Conservation (phyloP, 2,113 vertebrate species). For the Corydoras maculifer region DNA sequence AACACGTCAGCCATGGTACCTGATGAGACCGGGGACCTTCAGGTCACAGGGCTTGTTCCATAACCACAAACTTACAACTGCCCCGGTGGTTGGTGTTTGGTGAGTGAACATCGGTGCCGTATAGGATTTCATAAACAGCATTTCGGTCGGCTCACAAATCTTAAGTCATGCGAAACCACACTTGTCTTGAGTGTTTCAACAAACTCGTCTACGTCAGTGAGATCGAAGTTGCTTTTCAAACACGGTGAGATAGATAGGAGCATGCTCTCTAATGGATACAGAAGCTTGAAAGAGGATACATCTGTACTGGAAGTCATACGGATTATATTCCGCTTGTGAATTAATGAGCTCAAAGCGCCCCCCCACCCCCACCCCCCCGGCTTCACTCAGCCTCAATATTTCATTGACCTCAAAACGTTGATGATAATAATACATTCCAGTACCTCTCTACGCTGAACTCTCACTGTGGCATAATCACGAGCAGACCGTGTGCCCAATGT, state of each 20-base stretch:
- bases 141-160: too few relatives aligned
- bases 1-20: too few relatives aligned
- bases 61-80: too few relatives aligned
- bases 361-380: background rate
- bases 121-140: too few relatives aligned
- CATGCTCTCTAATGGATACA: background rate
- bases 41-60: too few relatives aligned
- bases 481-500: background rate
- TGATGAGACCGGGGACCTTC: too few relatives aligned
- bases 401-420: background rate
- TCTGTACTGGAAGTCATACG: background rate
- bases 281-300: background rate
- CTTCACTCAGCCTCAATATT: constrained; percentile 17
- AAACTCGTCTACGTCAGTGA: too few relatives aligned
- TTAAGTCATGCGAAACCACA: too few relatives aligned
- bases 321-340: constrained; percentile 3
- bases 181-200: too few relatives aligned
- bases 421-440: background rate
- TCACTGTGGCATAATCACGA: background rate
- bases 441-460: background rate
- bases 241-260: background rate
- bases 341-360: constrained; percentile 5
- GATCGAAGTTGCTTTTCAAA: too few relatives aligned
- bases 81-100: too few relatives aligned
- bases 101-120: too few relatives aligned